Percentiles rank a stretch among this genome's conserved stretches.
These are phyloP conservation scores for Ardeotis arabs DNA, from an alignment of 2,113 vertebrate species.

Conservation along the genomic window DNA sequence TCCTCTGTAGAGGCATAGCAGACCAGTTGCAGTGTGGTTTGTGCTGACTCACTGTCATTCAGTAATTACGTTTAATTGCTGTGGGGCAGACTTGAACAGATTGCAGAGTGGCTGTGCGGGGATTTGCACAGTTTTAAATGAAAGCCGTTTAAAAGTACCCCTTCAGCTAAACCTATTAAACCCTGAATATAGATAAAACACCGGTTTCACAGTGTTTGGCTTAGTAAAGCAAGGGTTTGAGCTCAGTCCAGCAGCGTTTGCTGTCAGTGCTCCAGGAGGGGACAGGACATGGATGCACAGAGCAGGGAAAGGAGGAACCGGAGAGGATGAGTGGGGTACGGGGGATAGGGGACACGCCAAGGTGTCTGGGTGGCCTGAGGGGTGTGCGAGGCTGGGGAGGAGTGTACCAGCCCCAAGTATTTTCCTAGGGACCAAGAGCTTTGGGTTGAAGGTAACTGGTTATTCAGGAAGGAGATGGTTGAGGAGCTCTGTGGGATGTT, in stretches of 20 bases:
- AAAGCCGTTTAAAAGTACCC: neutral
- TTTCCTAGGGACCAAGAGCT: neutral
- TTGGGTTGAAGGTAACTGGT: neutral
- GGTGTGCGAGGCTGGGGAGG: neutral
- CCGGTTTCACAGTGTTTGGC: neutral
- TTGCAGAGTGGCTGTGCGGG: neutral
- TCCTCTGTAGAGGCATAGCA: neutral
- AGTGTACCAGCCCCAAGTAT: neutral
- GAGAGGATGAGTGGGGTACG: neutral
- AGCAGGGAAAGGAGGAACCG: neutral
- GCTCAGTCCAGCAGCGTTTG: neutral
- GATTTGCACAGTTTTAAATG: neutral
- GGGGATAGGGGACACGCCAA: neutral
- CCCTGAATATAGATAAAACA: neutral
- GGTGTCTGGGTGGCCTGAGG: neutral
- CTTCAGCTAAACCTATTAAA: neutral
- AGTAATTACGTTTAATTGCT: slow-evolving; percentile 1
- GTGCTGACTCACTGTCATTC: neutral
- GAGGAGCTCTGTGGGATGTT: neutral
- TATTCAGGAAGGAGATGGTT: neutral
- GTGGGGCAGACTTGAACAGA: neutral
- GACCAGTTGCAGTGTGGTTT: neutral
- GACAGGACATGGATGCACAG: neutral
- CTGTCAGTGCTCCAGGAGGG: neutral
- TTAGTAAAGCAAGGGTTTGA: neutral